Percentiles rank a stretch among this genome's conserved stretches.
Conservation (phyloP, 2,113 vertebrate species). For the Myotis davidii region DNA sequence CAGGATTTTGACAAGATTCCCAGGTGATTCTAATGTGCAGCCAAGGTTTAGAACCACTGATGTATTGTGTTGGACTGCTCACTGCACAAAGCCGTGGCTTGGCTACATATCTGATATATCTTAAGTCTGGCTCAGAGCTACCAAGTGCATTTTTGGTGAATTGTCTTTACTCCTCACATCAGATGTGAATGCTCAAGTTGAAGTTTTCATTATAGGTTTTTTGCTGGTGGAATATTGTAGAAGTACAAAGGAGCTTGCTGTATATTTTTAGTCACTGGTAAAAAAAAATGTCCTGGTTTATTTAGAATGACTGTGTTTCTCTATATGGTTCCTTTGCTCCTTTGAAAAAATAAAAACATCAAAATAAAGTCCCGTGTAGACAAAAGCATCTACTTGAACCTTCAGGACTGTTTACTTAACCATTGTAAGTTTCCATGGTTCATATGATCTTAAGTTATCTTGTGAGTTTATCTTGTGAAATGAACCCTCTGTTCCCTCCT, state of each 20-base stretch:
- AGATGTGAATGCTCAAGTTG: neutral
- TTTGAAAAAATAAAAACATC: slow-evolving; percentile 41
- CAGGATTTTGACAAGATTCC: too few relatives aligned
- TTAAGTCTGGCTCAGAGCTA: neutral
- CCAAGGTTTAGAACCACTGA: too few relatives aligned
- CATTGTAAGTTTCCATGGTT: slow-evolving; percentile 47
- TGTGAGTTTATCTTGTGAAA: slow-evolving; percentile 55
- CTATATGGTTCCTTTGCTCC: slow-evolving; percentile 1
- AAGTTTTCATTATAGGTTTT: slow-evolving; percentile 11
- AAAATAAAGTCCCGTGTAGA: neutral
- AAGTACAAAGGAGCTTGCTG: neutral
- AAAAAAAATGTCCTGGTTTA: neutral
- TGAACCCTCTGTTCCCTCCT: slow-evolving; percentile 57
- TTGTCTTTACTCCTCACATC: neutral
- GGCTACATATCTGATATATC: neutral
- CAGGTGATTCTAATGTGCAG: too few relatives aligned
- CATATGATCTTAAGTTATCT: neutral
- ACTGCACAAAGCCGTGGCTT: neutral
- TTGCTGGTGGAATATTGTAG: neutral
- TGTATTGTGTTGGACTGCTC: neutral
- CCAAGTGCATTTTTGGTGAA: neutral
- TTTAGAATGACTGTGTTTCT: slow-evolving; percentile 20
- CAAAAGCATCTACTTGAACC: slow-evolving; percentile 33
- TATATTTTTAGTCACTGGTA: neutral
- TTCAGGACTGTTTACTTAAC: slow-evolving; percentile 55